phyloP scores from a whole-genome alignment of 2,888 invertebrate species.

The Phyto melanocephala region DNA sequence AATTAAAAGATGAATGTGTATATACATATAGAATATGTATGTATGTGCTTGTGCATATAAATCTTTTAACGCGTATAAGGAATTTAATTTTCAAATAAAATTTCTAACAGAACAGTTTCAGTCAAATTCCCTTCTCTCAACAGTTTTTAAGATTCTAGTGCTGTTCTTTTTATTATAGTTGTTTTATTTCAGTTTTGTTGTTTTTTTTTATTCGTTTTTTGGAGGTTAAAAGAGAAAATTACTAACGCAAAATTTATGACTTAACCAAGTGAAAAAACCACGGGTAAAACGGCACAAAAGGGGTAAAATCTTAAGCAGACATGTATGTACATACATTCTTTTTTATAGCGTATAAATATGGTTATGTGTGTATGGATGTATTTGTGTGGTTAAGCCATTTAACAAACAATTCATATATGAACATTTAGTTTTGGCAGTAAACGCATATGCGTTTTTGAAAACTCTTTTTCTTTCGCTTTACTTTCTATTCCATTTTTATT shows the following conservation, averaged over 20 bases:
- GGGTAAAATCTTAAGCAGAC: not conserved
- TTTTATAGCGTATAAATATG: not conserved
- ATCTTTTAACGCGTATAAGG: constrained; percentile 60
- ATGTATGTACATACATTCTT: not conserved
- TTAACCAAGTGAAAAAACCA: constrained; percentile 62
- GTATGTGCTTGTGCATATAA: constrained; percentile 41
- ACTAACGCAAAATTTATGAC: constrained; percentile 64
- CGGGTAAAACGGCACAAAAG: constrained; percentile 15
- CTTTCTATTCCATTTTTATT: not conserved
- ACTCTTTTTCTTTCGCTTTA: not conserved
- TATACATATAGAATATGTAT: not conserved
- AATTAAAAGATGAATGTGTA: not conserved
- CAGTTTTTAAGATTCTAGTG: constrained; percentile 24
- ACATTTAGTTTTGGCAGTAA: constrained; percentile 21
- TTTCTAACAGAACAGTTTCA: constrained; percentile 47
- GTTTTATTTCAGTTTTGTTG: not conserved
- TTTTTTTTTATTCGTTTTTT: constrained; percentile 34
- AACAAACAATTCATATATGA: constrained; percentile 32
- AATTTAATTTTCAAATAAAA: constrained; percentile 63
- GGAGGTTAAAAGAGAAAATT: constrained; percentile 62
- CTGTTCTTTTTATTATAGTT: constrained; percentile 5
- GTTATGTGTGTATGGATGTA: not conserved
- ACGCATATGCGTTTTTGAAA: constrained; percentile 53
- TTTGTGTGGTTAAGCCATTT: not conserved
- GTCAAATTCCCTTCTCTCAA: constrained; percentile 6